Evolutionary conservation across 2,797 vertebrate genomes (phyloP), one percentile per base, ranked within the genome.

Genomic region (Chrysolophus pictus): DNA sequence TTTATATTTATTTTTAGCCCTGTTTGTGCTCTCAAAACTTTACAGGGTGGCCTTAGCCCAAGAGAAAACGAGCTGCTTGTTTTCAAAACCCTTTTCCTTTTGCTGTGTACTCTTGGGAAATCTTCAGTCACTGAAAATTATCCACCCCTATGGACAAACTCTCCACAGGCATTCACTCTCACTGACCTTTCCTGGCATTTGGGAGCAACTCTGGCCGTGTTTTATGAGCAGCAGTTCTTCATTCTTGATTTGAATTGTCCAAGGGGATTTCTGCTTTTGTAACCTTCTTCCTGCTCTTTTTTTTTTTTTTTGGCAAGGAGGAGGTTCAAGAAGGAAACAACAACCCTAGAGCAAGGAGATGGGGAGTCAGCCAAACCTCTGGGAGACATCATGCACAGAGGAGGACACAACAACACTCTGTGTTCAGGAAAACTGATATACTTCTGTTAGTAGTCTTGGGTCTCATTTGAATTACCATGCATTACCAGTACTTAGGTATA

Each of bases 161-260:
- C 79, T 85, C 59, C 26, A 24, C 17, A 81, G 47, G 33, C 64
- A 24, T 53, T 90, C 60, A 44, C 53, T 19, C 31, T 89, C 71
- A 31, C n/a, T 72, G 84, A 72, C 59, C 55, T 93, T 73, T 67
- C 67, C 19, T 21, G 67, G 44, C 64, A 42, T 1, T 0, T 84
- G 60, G 56, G 70, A 95, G 78, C 58, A 10, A 31, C 71, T 90
- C 35, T 56, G 88, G 60, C 23, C 6, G 1, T 82, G 49, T 41
- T 92, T 88, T 86, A 67, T 58, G 49, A 92, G 42, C 51, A 72
- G 35, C 11, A 76, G 41, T 71, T 82, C 81, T 91, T 90, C 53
- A 79, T 46, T 73, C 39, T 67, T 64, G 59, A 70, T 70, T 56
- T 28, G 41, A 81, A 29, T n/a, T 88, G 47, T 91, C 83, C 68